Evolutionary conservation across 2,113 vertebrate species (phyloP), one percentile per base, ranked within the genome.

Genomic region (Zapornia atra): DNA sequence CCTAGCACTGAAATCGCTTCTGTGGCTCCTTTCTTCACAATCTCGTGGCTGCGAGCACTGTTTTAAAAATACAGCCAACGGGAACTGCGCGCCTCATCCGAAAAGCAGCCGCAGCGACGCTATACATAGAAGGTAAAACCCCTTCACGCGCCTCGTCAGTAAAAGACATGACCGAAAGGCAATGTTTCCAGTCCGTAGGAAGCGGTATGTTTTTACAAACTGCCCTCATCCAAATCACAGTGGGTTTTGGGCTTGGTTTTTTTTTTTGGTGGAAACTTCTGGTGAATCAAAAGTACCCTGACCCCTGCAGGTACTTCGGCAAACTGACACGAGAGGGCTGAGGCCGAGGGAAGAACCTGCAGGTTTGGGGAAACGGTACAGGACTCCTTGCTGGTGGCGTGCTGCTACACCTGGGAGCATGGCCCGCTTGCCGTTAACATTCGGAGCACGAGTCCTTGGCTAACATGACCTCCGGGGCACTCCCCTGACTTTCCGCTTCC

Each of bases 291-390:
- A 96, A 92, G 86, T 84, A 95, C 82, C 89, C 91, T 97, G 96
- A 97, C 94, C 94, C 87, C 96, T 96, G 84, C 95, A 97, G 95
- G 96, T 96, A 86, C 72, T 82, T 79, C 25, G 16, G 81, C 69
- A 96, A 94, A 96, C 38, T 92, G 86, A 94, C 76, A 51, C 4
- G 1, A 71, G 20, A 26, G 18, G 46, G 38, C 77, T 65, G 68
- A 59, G 71, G 40, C 76, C 20, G 57, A 80, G 17, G 36, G 15
- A 33, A 70, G 22, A 63, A 54, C 36, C 34, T 22, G 40, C 16
- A 9, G 36, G 72, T 90, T 25, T 57, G 28, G 48, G 36, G 38
- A 60, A 78, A 86, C 0, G 2, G 28, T 10, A 72, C 46, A 64
- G 44, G 89, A 64, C 7, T 71, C 70, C 34, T 73, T 46, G 54